phyloP scores from a whole-genome alignment of 2,797 vertebrate genomes.

The Acomys russatus region DNA sequence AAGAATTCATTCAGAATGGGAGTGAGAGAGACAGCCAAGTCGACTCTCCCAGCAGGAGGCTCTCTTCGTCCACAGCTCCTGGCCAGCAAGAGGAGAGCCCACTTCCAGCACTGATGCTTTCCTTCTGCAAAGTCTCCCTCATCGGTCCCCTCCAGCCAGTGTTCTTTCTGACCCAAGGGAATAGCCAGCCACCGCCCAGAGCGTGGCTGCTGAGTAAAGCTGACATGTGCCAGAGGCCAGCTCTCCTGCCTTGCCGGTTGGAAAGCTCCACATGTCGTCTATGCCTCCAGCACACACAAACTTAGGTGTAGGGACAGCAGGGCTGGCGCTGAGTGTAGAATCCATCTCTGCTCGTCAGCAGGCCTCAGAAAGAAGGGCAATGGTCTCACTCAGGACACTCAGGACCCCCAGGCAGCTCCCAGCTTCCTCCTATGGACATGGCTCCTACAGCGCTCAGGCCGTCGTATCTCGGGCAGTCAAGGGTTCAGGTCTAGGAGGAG shows the following conservation, averaged over 20 bases:
- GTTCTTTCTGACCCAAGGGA: background rate
- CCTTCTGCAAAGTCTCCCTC: background rate
- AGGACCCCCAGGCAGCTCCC: no score
- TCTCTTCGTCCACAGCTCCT: background rate
- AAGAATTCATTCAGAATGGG: background rate
- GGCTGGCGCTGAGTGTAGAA: background rate
- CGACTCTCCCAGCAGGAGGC: background rate
- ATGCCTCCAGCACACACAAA: background rate
- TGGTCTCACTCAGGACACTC: background rate
- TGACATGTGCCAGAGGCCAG: background rate
- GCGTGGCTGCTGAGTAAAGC: slow-evolving; percentile 48
- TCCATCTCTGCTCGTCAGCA: background rate
- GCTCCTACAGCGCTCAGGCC: background rate
- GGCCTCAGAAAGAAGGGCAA: background rate
- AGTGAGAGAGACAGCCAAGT: background rate
- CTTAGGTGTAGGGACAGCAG: background rate
- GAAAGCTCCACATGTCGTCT: background rate
- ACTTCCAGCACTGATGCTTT: background rate
- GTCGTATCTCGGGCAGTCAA: background rate
- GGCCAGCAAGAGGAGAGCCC: background rate
- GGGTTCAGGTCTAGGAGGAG: background rate
- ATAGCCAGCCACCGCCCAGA: background rate
- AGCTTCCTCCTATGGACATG: background rate
- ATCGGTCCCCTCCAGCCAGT: slow-evolving; percentile 18
- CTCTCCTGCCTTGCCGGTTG: background rate